A percentile compares a stretch with the other conserved stretches of the same genome.
Conservation (phyloP, 2,113 vertebrate genomes). For the Vanacampus margaritifer region DNA sequence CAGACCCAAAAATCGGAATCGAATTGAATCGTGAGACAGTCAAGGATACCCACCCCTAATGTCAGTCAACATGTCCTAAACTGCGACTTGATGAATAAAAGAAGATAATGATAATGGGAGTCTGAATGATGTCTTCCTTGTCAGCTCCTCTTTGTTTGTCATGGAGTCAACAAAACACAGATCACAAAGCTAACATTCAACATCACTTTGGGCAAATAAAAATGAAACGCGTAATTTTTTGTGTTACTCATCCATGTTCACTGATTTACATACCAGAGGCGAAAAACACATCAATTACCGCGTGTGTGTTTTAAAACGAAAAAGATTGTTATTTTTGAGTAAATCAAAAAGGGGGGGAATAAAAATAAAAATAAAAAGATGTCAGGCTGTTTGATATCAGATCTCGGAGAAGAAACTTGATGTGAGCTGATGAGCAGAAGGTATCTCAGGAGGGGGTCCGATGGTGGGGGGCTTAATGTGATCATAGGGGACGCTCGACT, state of each 20-base stretch:
- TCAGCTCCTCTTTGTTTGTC: slow-evolving; percentile 52
- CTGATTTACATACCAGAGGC: slow-evolving; percentile 63
- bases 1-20: too few relatives aligned
- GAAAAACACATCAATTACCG: slow-evolving; percentile 61
- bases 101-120: neutral
- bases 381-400: slow-evolving; percentile 66
- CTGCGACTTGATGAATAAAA: neutral
- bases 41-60: too few relatives aligned
- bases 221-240: slow-evolving; percentile 57
- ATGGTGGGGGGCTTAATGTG: slow-evolving; percentile 68
- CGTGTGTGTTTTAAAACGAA: slow-evolving; percentile 14
- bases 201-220: slow-evolving; percentile 44
- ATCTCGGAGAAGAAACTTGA: slow-evolving; percentile 69
- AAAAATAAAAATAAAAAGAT: slow-evolving; percentile 41
- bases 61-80: too few relatives aligned
- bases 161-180: slow-evolving; percentile 62
- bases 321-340: slow-evolving; percentile 46
- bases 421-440: slow-evolving; percentile 70
- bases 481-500: slow-evolving; percentile 79
- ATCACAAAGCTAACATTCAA: slow-evolving; percentile 62
- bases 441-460: slow-evolving; percentile 66
- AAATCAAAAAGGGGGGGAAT: slow-evolving; percentile 59
- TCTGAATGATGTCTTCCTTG: slow-evolving; percentile 25
- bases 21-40: too few relatives aligned
- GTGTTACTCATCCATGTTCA: slow-evolving; percentile 40